Evolutionary conservation across 2,888 invertebrate genomes (phyloP), one percentile per base, ranked within the genome.

Genomic region (Plagodis pulveraria): DNA sequence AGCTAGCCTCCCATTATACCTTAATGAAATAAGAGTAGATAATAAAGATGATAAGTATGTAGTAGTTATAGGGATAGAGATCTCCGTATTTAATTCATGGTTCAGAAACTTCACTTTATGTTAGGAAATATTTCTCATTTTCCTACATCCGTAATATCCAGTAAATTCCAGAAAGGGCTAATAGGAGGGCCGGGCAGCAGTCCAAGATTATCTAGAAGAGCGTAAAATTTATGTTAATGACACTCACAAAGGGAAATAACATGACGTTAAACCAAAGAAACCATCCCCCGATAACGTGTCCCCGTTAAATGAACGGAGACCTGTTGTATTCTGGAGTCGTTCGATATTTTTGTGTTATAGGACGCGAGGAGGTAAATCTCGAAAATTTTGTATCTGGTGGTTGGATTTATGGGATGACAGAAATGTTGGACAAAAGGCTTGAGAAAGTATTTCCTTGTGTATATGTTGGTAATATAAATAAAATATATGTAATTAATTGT

Each of bases 181-280:
- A 85, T 82, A 80, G 76, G 62, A 80, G 80, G 81, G 80, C 78
- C 74, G 84, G 81, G 83, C 83, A 82, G 70, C 70, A 76, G 80
- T 83, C 85, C 83, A 82, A 82, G 82, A 81, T 86, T 87, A 87
- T 87, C 82, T 85, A 73, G 74, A 77, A 78, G 57, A 81, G 80
- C 86, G 86, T 86, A 84, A 86, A 87, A 87, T 88, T 87, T 87
- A 88, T 88, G 87, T 88, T 88, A 89, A 89, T 88, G 86, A 87
- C 77, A 69, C 78, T 74, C 74, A 73, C 70, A 76, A 78, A 74
- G 80, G 80, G 77, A 83, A 85, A 81, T 81, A 84, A 80, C 81
- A 81, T 83, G 81, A 78, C 83, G 81, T 84, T 81, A 81, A 83
- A 82, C 79, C 75, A 81, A 83, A 83, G 80, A 81, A 81, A 80